These are phyloP conservation scores for Pyrocoelia pectoralis DNA, from an alignment of 2,888 invertebrate genomes.

Conservation along the genomic window DNA sequence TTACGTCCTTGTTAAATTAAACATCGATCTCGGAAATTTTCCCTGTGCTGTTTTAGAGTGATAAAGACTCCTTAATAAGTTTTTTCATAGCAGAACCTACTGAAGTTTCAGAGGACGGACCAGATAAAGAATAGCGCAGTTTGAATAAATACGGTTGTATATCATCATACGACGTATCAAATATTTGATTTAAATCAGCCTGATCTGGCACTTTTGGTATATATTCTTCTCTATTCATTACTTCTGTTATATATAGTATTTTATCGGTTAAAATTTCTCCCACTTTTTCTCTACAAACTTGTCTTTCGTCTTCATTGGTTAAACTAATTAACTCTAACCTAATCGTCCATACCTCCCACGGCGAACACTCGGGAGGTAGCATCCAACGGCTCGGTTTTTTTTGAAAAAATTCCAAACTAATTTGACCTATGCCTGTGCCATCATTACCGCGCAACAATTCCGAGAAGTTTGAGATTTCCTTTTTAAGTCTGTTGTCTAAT, in stretches of 20 bases:
- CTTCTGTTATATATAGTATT: slow-evolving; percentile 92
- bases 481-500: slow-evolving; percentile 75
- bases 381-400: slow-evolving; percentile 90
- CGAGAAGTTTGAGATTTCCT: slow-evolving; percentile 80
- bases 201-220: slow-evolving; percentile 95
- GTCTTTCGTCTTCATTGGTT: slow-evolving; percentile 86
- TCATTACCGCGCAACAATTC: slow-evolving; percentile 78
- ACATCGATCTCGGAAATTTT: slow-evolving; percentile 50
- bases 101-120: slow-evolving; percentile 75
- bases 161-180: slow-evolving; percentile 91
- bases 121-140: slow-evolving; percentile 83
- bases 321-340: slow-evolving; percentile 88
- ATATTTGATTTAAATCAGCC: slow-evolving; percentile 90
- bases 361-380: slow-evolving; percentile 89
- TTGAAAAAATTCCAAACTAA: slow-evolving; percentile 95
- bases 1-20: no score
- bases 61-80: slow-evolving; percentile 85
- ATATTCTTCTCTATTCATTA: slow-evolving; percentile 96
- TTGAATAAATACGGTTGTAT: slow-evolving; percentile 98
- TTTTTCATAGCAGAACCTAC: slow-evolving; percentile 91
- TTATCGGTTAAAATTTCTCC: slow-evolving; percentile 91
- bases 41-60: slow-evolving; percentile 66
- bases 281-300: slow-evolving; percentile 85
- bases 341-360: slow-evolving; percentile 99
- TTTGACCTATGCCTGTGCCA: slow-evolving; percentile 76